These are phyloP conservation scores for Craniophora ligustri DNA, from an alignment of 2,888 invertebrate genomes.

Conservation along the genomic window DNA sequence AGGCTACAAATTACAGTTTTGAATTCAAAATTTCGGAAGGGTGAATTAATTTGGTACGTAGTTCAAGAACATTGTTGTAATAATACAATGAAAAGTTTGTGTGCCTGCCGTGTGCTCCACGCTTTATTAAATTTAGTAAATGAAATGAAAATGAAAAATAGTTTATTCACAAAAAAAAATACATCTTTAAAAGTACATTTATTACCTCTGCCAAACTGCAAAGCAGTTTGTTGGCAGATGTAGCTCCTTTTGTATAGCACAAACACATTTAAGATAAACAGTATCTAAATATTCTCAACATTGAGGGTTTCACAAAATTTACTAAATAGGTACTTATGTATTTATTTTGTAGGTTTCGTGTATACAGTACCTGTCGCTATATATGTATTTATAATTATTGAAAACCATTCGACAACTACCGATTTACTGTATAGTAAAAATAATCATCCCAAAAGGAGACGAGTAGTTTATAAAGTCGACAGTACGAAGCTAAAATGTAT, in stretches of 20 bases:
- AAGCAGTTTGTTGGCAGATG: too few species aligned
- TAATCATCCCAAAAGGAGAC: constrained; percentile 1
- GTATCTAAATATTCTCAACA: too few species aligned
- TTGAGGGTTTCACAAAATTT: too few species aligned
- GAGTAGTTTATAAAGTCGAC: constrained; percentile 2
- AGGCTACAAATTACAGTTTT: constrained; percentile 82
- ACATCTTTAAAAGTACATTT: too few species aligned
- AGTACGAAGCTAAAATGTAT: constrained; percentile 1
- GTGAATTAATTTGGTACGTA: constrained; percentile 81
- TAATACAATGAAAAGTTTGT: constrained; percentile 69
- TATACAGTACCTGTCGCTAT: constrained; percentile 28
- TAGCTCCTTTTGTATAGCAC: too few species aligned
- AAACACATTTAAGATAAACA: too few species aligned
- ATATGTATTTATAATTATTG: constrained; percentile 45
- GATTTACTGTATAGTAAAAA: constrained; percentile 33
- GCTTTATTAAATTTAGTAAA: constrained; percentile 58
- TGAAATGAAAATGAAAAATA: too few species aligned
- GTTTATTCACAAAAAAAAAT: too few species aligned
- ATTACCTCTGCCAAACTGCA: too few species aligned
- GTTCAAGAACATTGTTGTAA: constrained; percentile 69
- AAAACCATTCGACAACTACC: constrained; percentile 24
- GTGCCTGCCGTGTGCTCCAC: constrained; percentile 38
- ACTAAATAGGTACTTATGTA: too few species aligned
- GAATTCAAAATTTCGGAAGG: constrained; percentile 80
- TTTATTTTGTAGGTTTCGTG: constrained; percentile 61